Conservation (phyloP, 2,888 invertebrate species). For the Cylloceria caligata region DNA sequence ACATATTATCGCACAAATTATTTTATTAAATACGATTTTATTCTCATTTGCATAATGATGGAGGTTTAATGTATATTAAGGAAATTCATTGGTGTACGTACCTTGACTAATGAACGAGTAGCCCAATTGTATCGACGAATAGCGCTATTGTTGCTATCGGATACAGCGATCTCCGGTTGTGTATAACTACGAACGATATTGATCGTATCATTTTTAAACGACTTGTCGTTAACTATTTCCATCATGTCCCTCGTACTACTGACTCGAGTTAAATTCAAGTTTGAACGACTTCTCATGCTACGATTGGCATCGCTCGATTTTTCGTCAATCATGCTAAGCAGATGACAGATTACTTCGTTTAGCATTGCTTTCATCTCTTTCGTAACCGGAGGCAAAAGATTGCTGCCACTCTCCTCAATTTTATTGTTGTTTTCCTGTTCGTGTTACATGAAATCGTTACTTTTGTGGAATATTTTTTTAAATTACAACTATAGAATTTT, state of each 20-base stretch:
- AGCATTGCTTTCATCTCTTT: slow-evolving; percentile 74
- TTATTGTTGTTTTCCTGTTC: slow-evolving; percentile 75
- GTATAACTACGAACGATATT: slow-evolving; percentile 73
- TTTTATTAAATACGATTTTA: too few species aligned
- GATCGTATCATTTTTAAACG: slow-evolving; percentile 3
- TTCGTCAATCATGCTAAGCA: slow-evolving; percentile 74
- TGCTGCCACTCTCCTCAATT: slow-evolving; percentile 79
- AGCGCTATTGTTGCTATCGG: background rate
- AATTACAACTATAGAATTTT: background rate
- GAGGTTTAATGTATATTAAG: background rate
- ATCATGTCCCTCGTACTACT: background rate
- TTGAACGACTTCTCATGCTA: slow-evolving; percentile 59
- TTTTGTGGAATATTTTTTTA: background rate
- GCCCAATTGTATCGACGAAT: slow-evolving; percentile 31
- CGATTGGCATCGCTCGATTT: slow-evolving; percentile 70
- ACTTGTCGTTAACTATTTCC: slow-evolving; percentile 9
- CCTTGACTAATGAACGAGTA: slow-evolving; percentile 29
- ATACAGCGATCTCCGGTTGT: slow-evolving; percentile 70
- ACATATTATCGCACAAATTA: too few species aligned
- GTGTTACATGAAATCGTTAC: slow-evolving; percentile 11
- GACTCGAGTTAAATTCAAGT: slow-evolving; percentile 54
- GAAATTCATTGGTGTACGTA: background rate
- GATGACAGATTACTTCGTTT: slow-evolving; percentile 73
- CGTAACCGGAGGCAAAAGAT: slow-evolving; percentile 76
- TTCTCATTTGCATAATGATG: too few species aligned